Evolutionary conservation across 1,140 invertebrate species (phyloP), one percentile per base, ranked within the genome.

Genomic region (Trichonephila clavipes): DNA sequence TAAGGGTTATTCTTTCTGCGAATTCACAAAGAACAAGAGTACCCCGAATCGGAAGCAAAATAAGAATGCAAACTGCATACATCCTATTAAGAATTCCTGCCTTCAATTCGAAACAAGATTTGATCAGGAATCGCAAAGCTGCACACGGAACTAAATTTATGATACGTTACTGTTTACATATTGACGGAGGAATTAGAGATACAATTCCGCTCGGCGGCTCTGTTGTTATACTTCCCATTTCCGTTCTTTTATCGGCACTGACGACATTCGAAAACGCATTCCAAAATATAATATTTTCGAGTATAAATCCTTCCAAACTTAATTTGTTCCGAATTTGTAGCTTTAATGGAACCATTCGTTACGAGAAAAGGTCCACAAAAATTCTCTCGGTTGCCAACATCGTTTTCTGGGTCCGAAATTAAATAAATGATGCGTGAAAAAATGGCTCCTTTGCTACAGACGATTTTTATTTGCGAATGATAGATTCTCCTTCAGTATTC

Each of bases 381-480:
- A 72, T 24, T 72, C 18, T 10, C 14, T 34, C 16, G 28, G 28
- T 19, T 34, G 72, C 18, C 62, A 64, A 19, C 28, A 77, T 77
- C n/a, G 24, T 69, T 69, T 77, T 77, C 72, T 77, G 72, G 28
- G 72, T 40, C 34, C 72, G 66, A 77, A 34, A 77, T 77, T 77
- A 77, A 77, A 77, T 77, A 77, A 77, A 77, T 77, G 72, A 18
- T 77, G 72, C 72, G 34, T 77, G 72, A 40, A 34, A n/a, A 77
- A 77, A 34, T 18, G 72, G 18, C 72, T 77, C 28, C 28, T 77
- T 77, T 24, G 10, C 24, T 69, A 24, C 34, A 77, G 28, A 77
- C 72, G 72, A 77, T 18, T 19, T 77, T 77, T 16, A 18, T 77
- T 77, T 51, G 18, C 72, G n/a, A 69, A 24, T 69, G 66, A 77